A percentile compares a stretch with the other conserved stretches of the same genome.
Evolutionary conservation across 2,797 vertebrate genomes (phyloP).

Genomic region (Sebastes hubbsi): DNA sequence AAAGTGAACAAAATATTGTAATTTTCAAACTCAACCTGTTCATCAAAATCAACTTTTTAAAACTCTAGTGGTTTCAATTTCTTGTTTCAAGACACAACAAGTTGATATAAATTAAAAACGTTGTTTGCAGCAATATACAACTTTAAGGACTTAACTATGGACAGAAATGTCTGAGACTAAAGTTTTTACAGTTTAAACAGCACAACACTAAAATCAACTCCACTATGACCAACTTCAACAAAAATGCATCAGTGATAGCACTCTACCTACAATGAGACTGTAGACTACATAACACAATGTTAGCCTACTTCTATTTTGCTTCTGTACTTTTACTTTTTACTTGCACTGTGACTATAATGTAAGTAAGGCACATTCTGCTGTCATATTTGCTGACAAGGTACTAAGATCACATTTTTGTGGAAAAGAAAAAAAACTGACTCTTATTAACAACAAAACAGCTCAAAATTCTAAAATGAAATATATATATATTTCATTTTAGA

Average conservation of each 20-base stretch:
- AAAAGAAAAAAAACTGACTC: no score
- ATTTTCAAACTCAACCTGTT: not conserved
- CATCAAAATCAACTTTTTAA: not conserved
- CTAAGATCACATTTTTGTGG: no score
- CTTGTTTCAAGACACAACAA: not conserved
- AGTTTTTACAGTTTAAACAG: not conserved
- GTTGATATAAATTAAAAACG: not conserved
- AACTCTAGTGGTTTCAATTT: no score
- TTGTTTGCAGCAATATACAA: not conserved
- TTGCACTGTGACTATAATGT: no score
- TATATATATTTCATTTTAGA: no score
- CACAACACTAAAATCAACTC: not conserved
- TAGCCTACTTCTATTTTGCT: not conserved
- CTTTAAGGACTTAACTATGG: not conserved
- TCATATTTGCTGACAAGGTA: no score
- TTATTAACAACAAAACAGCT: no score
- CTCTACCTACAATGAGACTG: not conserved
- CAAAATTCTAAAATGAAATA: no score
- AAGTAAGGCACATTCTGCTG: no score
- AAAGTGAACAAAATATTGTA: not conserved
- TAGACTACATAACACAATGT: not conserved
- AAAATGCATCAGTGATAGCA: not conserved
- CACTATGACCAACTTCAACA: not conserved
- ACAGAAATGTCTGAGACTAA: not conserved
- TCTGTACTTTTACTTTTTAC: not conserved